Base-by-base conservation (phyloP, 2,113 vertebrate species). In the Sterrhoptilus dennistouni region DNA sequence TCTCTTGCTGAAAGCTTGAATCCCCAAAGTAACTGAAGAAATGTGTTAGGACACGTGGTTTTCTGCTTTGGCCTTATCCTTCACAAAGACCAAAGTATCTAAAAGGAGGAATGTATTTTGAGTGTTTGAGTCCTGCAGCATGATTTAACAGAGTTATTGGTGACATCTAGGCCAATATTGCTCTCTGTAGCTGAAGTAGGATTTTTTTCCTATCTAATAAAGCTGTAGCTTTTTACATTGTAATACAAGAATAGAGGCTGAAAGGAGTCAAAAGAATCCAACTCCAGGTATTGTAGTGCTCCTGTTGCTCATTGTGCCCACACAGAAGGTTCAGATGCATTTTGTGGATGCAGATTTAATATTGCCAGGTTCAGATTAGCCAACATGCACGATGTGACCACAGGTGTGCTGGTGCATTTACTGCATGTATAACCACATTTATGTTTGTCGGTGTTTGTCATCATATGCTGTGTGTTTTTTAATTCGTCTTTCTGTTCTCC, bases 201-300 rank as follows among this genome's bases (percentile, higher is more conserved):
- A 17, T 22, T 45, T 76, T 79, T 53, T 27, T 11, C 15, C 42
- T 42, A 1, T 42, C 15, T 42, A 44, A 35, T 49, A 65, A 19
- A 33, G 50, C 21, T 47, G 7, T 53, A 44, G 45, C 18, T 64
- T 81, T 95, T 77, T 74, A 31, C 4, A 7, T 23, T 45, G 5
- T 42, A 63, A 89, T 84, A 38, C 56, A 74, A 57, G 25, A 80
- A 19, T 2, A 53, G 36, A 14, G 45, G 22, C 25, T 57, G 69
- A 28, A 7, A 25, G 19, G 33, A 66, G 31, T 25, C 40, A 61
- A 47, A 70, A 36, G 19, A 80, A 27, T 80, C 20, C 14, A 22
- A 0, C 10, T 25, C 21, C 1, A 0, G 36, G 14, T 47, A 13
- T 29, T 4, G 3, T 15, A 27, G 29, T 45, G 42, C 21, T 89